These are phyloP conservation scores for Elanoides forficatus DNA, from an alignment of 2,113 vertebrate genomes.

Conservation along the genomic window DNA sequence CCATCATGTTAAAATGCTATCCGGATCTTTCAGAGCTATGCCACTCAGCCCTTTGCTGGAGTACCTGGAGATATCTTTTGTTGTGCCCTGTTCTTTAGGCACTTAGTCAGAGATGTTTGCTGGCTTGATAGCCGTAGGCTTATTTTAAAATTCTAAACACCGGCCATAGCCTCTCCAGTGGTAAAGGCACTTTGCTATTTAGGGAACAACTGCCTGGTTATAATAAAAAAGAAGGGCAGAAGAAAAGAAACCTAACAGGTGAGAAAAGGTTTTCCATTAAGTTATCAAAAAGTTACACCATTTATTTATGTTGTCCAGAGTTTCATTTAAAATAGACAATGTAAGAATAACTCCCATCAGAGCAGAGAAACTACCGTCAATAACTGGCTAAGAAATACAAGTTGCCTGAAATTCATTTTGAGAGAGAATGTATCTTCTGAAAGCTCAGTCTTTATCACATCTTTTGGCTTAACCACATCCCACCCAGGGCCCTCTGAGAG, in stretches of 20 bases:
- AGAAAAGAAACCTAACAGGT: constrained; percentile 29
- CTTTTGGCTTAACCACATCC: background rate
- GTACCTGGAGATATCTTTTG: constrained; percentile 45
- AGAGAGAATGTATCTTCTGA: background rate
- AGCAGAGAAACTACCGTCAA: background rate
- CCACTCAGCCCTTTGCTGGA: constrained; percentile 13
- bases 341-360: background rate
- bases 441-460: background rate
- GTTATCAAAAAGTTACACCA: background rate
- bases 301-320: constrained; percentile 39
- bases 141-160: constrained; percentile 28
- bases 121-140: constrained; percentile 33
- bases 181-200: constrained; percentile 55
- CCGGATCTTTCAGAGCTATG: constrained; percentile 25
- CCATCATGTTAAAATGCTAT: constrained; percentile 25
- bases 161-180: background rate
- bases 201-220: constrained; percentile 25
- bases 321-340: constrained; percentile 29
- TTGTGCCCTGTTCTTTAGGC: constrained; percentile 37
- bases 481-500: background rate
- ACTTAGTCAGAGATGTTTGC: constrained; percentile 62
- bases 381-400: background rate
- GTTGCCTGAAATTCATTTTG: background rate
- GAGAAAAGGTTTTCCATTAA: constrained; percentile 16
- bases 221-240: constrained; percentile 15